Evolutionary conservation across 2,888 invertebrate genomes (phyloP).

Genomic region (Ophion ellenae): DNA sequence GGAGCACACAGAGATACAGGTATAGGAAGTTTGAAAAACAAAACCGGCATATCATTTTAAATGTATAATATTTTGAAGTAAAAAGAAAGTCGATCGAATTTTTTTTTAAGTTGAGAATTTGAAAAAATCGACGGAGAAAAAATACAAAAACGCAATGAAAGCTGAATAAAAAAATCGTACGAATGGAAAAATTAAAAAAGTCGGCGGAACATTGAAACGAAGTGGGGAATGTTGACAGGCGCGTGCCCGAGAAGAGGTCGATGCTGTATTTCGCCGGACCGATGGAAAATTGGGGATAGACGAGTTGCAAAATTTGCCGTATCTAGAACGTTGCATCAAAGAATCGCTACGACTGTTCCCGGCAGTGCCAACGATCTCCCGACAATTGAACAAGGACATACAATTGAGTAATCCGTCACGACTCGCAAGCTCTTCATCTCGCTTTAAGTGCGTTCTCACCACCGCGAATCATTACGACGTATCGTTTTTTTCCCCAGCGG

Average conservation of each 20-base stretch:
- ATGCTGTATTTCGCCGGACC: slow-evolving; percentile 84
- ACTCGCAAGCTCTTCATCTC: slow-evolving; percentile 72
- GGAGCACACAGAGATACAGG: slow-evolving; percentile 64
- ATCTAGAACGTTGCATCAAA: slow-evolving; percentile 89
- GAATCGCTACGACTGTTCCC: slow-evolving; percentile 88
- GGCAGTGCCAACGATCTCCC: slow-evolving; percentile 88
- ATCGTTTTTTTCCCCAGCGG: slow-evolving; percentile 78
- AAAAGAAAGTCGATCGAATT: too few species aligned
- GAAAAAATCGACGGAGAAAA: too few species aligned
- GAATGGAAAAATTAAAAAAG: not conserved
- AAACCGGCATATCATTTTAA: not conserved
- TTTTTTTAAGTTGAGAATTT: too few species aligned
- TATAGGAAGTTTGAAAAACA: slow-evolving; percentile 19
- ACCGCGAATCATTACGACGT: not conserved
- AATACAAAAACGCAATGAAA: too few species aligned
- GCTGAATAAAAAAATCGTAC: too few species aligned
- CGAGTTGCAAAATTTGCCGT: slow-evolving; percentile 87
- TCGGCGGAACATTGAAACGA: not conserved
- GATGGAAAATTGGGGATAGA: slow-evolving; percentile 84
- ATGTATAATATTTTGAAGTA: not conserved
- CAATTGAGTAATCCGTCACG: slow-evolving; percentile 64
- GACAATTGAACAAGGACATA: slow-evolving; percentile 86
- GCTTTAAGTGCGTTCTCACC: slow-evolving; percentile 72
- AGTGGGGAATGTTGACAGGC: slow-evolving; percentile 38
- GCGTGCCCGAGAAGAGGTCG: slow-evolving; percentile 70